Conservation (phyloP, 2,888 invertebrate genomes). For the Xestoiulus laeticollis region DNA sequence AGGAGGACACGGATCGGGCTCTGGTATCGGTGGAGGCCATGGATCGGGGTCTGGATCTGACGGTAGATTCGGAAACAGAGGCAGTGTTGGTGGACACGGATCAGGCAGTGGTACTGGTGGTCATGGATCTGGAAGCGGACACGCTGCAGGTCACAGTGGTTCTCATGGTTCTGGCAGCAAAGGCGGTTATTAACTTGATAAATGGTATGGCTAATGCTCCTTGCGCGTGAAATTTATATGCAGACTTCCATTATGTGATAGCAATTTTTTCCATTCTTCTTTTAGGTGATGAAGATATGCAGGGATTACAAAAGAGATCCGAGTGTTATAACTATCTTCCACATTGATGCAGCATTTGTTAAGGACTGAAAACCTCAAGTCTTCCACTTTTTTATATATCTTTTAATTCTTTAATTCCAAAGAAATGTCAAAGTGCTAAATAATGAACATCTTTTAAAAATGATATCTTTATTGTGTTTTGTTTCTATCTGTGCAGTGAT, state of each 20-base stretch:
- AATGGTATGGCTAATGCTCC: background rate
- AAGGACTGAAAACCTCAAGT: too few relatives aligned
- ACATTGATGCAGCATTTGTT: background rate
- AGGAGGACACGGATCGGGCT: background rate
- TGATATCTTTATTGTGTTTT: too few relatives aligned
- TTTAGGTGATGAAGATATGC: background rate
- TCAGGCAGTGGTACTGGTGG: background rate
- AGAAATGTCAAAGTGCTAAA: too few relatives aligned
- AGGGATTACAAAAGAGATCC: background rate
- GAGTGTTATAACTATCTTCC: background rate
- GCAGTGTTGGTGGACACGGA: background rate
- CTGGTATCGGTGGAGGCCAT: background rate
- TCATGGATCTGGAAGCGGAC: background rate
- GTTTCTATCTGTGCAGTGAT: too few relatives aligned
- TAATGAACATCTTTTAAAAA: too few relatives aligned
- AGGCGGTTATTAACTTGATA: background rate
- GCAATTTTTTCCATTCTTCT: background rate
- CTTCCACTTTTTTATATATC: too few relatives aligned
- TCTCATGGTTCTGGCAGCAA: background rate
- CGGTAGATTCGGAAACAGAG: background rate
- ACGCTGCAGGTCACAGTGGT: too few relatives aligned
- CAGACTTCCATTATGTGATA: background rate
- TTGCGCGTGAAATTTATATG: background rate
- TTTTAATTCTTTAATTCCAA: too few relatives aligned
- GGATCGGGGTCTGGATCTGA: background rate